phyloP scores from a whole-genome alignment of 2,888 invertebrate species.

The Choreutis nemorana region DNA sequence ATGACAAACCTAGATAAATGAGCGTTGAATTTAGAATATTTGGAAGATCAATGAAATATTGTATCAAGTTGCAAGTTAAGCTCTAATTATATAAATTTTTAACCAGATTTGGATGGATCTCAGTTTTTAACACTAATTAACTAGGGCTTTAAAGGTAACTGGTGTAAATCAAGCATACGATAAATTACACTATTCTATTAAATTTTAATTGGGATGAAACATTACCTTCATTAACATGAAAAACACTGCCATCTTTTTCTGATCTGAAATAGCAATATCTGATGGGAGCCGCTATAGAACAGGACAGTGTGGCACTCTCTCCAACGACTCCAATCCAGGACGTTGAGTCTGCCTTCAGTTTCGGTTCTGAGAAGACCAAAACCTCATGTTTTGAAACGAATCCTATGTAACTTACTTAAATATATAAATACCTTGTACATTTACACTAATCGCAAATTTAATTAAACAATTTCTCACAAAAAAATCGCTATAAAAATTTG shows the following conservation, averaged over 20 bases:
- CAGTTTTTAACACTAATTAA: no score
- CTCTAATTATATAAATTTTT: no score
- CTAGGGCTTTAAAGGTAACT: neutral
- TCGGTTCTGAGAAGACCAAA: conserved; percentile 26
- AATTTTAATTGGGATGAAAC: no score
- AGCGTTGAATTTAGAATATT: neutral
- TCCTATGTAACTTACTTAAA: neutral
- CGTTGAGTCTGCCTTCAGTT: conserved; percentile 17
- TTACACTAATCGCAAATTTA: neutral
- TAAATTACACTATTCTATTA: no score
- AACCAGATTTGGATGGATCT: no score
- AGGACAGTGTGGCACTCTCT: conserved; percentile 27
- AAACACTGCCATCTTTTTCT: conserved; percentile 34
- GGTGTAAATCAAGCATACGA: no score
- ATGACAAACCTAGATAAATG: conserved; percentile 17
- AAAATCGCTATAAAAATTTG: neutral
- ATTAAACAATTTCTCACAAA: neutral
- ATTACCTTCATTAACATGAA: conserved; percentile 36
- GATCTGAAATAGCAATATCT: conserved; percentile 49
- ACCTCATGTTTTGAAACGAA: neutral
- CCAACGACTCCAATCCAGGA: conserved; percentile 17
- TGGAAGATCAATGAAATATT: neutral
- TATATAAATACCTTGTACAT: neutral
- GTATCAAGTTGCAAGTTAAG: no score
- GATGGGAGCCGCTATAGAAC: conserved; percentile 28